Evolutionary conservation across 1,140 invertebrate species (phyloP).

Genomic region (Saccostrea cuccullata): DNA sequence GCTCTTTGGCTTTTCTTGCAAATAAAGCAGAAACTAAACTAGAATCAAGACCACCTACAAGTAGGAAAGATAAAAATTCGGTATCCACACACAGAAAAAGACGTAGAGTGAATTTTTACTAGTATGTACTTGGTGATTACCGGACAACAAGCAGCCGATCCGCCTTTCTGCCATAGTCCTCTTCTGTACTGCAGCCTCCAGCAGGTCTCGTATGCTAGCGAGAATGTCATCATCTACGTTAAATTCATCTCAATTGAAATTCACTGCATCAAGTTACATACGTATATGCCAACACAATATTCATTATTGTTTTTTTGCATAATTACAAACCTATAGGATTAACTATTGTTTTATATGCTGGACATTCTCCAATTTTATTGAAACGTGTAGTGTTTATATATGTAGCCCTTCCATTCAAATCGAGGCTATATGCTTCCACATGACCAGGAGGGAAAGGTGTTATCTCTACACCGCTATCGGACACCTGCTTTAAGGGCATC

Average conservation of each 20-base stretch:
- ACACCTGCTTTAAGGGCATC: constrained; percentile 63
- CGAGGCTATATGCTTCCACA: constrained; percentile 70
- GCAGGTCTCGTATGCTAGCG: constrained; percentile 71
- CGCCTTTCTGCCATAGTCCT: constrained; percentile 77
- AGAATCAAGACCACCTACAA: constrained; percentile 91
- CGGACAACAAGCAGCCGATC: constrained; percentile 79
- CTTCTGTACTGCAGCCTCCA: constrained; percentile 76
- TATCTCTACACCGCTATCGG: constrained; percentile 58
- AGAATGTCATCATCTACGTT: constrained; percentile 62
- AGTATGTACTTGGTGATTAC: constrained; percentile 29
- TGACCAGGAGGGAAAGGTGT: constrained; percentile 69
- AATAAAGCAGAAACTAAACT: constrained; percentile 87
- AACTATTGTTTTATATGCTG: constrained; percentile 62
- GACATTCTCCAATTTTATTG: constrained; percentile 68
- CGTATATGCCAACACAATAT: neutral
- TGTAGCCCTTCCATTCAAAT: constrained; percentile 60
- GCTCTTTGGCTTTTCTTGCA: constrained; percentile 73
- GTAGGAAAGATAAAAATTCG: neutral
- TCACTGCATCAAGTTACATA: neutral
- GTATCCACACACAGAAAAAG: no score
- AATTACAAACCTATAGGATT: constrained; percentile 53
- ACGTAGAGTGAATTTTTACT: neutral
- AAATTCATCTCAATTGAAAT: neutral
- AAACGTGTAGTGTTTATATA: constrained; percentile 64
- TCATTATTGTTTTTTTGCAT: neutral